Base-by-base conservation (phyloP, 2,888 invertebrate genomes). In the Drosophila neotestacea region DNA sequence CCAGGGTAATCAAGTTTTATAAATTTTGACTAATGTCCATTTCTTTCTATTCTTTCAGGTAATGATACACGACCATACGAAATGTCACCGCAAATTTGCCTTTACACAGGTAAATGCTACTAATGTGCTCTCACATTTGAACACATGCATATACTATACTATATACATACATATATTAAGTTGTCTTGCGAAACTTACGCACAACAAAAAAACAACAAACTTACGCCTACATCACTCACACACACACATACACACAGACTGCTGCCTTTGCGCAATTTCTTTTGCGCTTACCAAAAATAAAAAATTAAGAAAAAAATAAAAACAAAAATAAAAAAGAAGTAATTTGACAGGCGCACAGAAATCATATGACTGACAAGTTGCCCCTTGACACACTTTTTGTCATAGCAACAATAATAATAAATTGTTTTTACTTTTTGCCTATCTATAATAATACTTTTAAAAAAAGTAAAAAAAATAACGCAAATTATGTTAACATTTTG, bases 321-420 rank as follows among this genome's bases (percentile, higher is more conserved):
- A 50, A 48, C 13, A 46, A 41, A 61, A 30, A 36, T 9, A 66
- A 60, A 70, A 64, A 60, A 70, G 73, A 54, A 67, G 38, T 56
- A 55, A 66, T 72, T 89, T 83, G 86, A 89, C 86, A 81, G 73
- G 66, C 76, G 59, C 62, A 42, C 62, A 65, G 68, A 84, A 87
- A 85, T 87, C 79, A 70, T 81, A 67, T 85, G 88, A 88, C 82
- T 84, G 79, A 85, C 88, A 89, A 85, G 85, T 76, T 88, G 85
- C 88, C 81, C 88, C 88, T 88, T 88, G 88, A 88, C 88, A 90
- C 72, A 88, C 85, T 89, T 88, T 48, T 80, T 77, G 80, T 78
- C 89, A 63, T 76, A 76, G 89, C 86, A 75, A 83, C 83, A 75
- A 77, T 72, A 46, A 62, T 68, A 67, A 81, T 76, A 83, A 88